Evolutionary conservation across 1,140 invertebrate genomes (phyloP).

Genomic region (Zaprionus capensis): DNA sequence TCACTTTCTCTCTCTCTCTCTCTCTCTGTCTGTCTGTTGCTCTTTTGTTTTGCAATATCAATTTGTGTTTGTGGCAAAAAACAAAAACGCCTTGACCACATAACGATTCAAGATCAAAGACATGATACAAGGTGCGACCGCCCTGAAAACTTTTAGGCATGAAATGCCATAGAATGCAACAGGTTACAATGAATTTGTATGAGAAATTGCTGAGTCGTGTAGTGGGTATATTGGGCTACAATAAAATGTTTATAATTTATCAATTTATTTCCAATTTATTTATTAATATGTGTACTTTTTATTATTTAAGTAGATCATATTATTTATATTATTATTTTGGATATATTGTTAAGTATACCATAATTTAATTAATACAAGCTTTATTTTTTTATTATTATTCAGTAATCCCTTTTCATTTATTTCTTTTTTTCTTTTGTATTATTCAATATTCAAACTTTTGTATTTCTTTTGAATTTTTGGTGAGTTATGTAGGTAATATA

Average conservation of each 20-base stretch:
- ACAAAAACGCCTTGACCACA: constrained; percentile 9
- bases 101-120: constrained; percentile 26
- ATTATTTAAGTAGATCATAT: no score
- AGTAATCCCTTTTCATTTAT: no score
- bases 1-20: background rate
- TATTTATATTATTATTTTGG: no score
- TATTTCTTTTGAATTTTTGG: no score
- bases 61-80: background rate
- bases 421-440: no score
- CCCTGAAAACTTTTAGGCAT: background rate
- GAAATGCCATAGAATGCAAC: background rate
- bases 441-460: no score
- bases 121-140: background rate
- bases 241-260: background rate
- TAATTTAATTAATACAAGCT: no score
- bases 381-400: no score
- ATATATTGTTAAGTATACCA: no score
- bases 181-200: background rate
- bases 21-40: background rate
- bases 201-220: background rate
- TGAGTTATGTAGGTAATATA: no score
- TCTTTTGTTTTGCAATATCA: background rate
- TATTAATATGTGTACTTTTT: no score
- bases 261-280: no score
- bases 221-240: background rate